Conservation (phyloP, 1,140 invertebrate species). For the Penaeus indicus region DNA sequence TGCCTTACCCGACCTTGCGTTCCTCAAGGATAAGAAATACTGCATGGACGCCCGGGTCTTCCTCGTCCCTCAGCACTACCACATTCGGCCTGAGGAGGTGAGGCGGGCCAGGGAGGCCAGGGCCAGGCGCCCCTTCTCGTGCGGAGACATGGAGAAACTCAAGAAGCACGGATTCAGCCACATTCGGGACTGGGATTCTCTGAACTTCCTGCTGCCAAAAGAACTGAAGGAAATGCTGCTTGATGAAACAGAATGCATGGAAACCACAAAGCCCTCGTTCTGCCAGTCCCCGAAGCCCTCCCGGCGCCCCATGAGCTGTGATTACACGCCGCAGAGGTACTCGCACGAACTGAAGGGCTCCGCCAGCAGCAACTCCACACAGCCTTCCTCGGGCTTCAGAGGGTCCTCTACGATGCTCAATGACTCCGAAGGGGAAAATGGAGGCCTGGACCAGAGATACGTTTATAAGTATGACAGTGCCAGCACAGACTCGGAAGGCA, state of each 20-base stretch:
- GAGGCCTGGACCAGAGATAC: conserved; percentile 79
- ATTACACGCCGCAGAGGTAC: conserved; percentile 73
- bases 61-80: conserved; percentile 73
- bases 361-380: conserved; percentile 82
- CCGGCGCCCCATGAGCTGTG: conserved; percentile 73
- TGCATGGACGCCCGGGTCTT: conserved; percentile 76
- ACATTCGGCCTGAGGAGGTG: conserved; percentile 46
- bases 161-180: conserved; percentile 83
- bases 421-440: conserved; percentile 75
- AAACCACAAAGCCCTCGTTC: conserved; percentile 66
- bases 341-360: conserved; percentile 74
- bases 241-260: conserved; percentile 67
- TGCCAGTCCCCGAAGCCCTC: conserved; percentile 60
- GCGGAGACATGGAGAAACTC: conserved; percentile 84
- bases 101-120: conserved; percentile 70
- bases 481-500: conserved; percentile 73
- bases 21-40: conserved; percentile 77
- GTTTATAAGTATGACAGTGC: conserved; percentile 86
- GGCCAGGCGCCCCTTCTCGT: conserved; percentile 80
- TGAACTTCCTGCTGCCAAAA: conserved; percentile 85
- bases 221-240: conserved; percentile 76
- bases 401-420: conserved; percentile 86
- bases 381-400: conserved; percentile 85
- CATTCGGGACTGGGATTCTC: conserved; percentile 90
- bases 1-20: conserved; percentile 88